Conservation (phyloP, 2,797 vertebrate genomes). For the Sarcoramphus papa region DNA sequence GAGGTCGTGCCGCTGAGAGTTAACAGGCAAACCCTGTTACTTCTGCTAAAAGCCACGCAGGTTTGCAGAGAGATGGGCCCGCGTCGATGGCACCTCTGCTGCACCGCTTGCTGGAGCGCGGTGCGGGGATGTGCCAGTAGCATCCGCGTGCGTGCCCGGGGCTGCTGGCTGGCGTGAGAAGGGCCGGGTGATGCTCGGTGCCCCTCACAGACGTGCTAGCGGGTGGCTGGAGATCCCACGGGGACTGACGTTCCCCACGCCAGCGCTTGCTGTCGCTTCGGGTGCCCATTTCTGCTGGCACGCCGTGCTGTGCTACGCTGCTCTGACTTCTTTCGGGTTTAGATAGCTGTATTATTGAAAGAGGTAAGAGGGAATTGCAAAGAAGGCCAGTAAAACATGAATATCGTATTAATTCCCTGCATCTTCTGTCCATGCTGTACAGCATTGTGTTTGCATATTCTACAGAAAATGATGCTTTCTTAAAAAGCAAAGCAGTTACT, state of each 20-base stretch:
- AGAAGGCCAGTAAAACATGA: neutral
- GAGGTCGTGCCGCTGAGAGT: neutral
- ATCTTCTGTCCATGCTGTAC: neutral
- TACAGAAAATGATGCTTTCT: neutral
- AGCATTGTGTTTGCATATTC: neutral
- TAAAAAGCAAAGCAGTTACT: neutral
- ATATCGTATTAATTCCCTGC: neutral
- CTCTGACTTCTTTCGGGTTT: neutral
- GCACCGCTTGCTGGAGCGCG: neutral
- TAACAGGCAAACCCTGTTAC: neutral
- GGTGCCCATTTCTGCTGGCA: neutral
- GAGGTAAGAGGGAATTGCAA: neutral
- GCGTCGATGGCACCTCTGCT: fast-evolving
- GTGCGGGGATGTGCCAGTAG: neutral
- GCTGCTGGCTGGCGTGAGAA: neutral
- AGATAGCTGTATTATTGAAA: neutral
- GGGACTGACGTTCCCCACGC: fast-evolving
- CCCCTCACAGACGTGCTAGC: neutral
- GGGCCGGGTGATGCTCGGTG: neutral
- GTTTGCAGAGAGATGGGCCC: neutral
- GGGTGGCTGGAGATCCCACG: neutral
- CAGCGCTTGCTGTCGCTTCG: fast-evolving
- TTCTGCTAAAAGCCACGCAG: neutral
- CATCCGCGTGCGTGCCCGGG: fast-evolving
- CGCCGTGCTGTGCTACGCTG: neutral